Evolutionary conservation across 1,140 invertebrate genomes (phyloP).

Genomic region (Papilio dardanus): DNA sequence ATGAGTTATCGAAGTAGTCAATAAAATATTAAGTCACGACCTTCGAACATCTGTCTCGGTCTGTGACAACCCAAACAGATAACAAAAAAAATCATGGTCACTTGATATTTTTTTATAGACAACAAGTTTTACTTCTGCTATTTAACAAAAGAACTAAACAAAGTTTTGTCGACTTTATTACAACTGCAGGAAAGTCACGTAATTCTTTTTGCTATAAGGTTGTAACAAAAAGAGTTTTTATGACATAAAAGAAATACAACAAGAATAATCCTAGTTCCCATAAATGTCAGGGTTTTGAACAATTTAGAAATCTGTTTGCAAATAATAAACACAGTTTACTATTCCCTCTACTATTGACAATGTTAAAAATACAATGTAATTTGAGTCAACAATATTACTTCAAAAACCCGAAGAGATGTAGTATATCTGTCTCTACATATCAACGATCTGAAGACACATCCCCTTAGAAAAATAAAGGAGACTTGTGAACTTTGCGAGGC

Average conservation of each 20-base stretch:
- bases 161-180: neutral
- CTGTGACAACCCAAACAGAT: neutral
- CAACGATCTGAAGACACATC: neutral
- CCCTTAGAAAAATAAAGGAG: neutral
- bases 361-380: too few relatives aligned
- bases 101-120: neutral
- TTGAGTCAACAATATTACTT: too few relatives aligned
- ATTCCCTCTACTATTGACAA: too few relatives aligned
- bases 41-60: neutral
- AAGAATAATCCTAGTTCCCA: constrained; percentile 5
- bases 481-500: neutral
- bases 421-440: too few relatives aligned
- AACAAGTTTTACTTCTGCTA: neutral
- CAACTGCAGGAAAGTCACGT: constrained; percentile 8
- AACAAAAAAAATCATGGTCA: neutral
- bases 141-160: constrained; percentile 11
- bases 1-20: neutral
- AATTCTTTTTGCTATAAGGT: neutral
- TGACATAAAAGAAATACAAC: neutral
- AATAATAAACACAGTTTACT: too few relatives aligned
- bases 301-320: too few relatives aligned
- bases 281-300: too few relatives aligned
- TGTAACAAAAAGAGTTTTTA: constrained; percentile 1
- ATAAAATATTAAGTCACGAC: neutral
- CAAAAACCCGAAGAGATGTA: too few relatives aligned